A percentile compares a stretch with the other conserved stretches of the same genome.
Conservation (phyloP, 2,888 invertebrate genomes). For the Caenorhabditis sulstoni region DNA sequence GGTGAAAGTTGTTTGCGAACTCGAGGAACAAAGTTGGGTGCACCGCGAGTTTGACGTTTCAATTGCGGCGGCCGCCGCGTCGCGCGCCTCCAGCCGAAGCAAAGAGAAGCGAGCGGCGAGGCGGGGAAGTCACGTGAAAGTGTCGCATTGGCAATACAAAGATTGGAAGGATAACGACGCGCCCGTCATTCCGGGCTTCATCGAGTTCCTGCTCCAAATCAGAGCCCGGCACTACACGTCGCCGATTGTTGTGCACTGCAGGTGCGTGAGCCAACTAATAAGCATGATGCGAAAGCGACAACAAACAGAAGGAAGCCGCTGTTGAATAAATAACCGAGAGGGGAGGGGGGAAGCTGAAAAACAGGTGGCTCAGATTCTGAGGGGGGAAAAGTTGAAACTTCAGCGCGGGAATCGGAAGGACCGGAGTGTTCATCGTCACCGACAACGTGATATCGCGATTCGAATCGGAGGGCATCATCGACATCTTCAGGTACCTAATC, state of each 20-base stretch:
- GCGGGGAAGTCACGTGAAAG: conserved; percentile 35
- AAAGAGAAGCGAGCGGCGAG: conserved; percentile 10
- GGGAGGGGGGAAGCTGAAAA: no score
- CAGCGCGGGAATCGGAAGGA: conserved; percentile 78
- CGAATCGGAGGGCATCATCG: conserved; percentile 61
- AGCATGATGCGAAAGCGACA: no score
- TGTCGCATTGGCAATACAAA: conserved; percentile 55
- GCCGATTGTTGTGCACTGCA: conserved; percentile 78
- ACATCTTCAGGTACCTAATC: conserved; percentile 60
- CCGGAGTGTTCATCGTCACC: conserved; percentile 75
- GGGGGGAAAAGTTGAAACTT: no score
- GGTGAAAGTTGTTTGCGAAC: conserved; percentile 47
- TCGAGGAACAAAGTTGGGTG: conserved; percentile 39
- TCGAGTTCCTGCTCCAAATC: conserved; percentile 51
- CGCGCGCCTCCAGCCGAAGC: no score
- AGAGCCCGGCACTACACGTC: conserved; percentile 45
- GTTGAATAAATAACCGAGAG: no score
- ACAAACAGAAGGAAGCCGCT: no score
- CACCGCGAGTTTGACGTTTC: conserved; percentile 61
- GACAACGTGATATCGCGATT: conserved; percentile 57
- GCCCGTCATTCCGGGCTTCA: conserved; percentile 35
- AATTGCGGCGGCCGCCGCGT: conserved; percentile 9
- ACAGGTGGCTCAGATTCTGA: no score
- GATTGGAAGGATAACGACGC: conserved; percentile 54
- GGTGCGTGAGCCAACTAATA: no score